Evolutionary conservation across 2,113 vertebrate species (phyloP).

Genomic region (Poeciliopsis prolifica): DNA sequence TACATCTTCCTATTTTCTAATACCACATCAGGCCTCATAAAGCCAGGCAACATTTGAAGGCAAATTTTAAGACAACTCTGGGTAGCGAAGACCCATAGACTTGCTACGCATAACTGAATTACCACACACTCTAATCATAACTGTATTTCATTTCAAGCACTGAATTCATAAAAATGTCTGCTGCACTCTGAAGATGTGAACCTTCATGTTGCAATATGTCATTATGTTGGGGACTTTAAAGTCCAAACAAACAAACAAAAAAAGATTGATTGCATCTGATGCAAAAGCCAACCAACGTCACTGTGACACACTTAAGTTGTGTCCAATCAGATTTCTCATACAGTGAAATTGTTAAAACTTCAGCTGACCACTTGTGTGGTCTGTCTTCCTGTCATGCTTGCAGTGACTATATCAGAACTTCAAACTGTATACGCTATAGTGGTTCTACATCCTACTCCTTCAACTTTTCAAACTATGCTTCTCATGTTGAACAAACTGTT

Average conservation of each 20-base stretch:
- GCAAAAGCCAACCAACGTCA: not conserved
- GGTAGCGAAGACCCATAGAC: too few relatives aligned
- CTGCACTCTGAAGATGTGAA: not conserved
- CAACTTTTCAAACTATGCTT: not conserved
- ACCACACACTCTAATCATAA: too few relatives aligned
- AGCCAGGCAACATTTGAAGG: too few relatives aligned
- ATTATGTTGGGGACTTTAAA: not conserved
- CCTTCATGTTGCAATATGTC: not conserved
- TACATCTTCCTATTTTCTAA: too few relatives aligned
- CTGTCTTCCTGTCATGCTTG: not conserved
- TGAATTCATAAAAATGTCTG: not conserved
- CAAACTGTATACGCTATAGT: not conserved
- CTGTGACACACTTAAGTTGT: too few relatives aligned
- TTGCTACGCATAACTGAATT: too few relatives aligned
- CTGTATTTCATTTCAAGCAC: not conserved
- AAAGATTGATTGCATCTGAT: not conserved
- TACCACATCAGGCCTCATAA: too few relatives aligned
- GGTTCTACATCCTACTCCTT: not conserved
- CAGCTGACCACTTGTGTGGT: not conserved
- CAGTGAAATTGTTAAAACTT: not conserved
- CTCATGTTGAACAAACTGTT: not conserved
- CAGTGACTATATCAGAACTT: not conserved
- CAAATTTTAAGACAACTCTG: too few relatives aligned
- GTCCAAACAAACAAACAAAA: not conserved
- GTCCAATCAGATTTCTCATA: too few relatives aligned